phyloP scores from a whole-genome alignment of 2,888 invertebrate species.

The Dasypogon diadema region DNA sequence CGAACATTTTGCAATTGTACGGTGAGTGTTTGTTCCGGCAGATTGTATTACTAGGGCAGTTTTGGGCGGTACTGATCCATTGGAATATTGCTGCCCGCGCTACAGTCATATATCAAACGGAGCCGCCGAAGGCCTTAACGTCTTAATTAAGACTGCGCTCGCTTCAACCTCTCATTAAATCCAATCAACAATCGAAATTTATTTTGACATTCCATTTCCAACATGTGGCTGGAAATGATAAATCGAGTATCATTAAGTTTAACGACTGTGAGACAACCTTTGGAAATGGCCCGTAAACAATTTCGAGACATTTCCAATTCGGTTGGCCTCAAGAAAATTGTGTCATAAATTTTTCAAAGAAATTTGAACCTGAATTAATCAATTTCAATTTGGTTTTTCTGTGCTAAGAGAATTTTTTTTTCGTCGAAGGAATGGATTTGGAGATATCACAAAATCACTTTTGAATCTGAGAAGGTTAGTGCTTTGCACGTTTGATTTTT shows the following conservation, averaged over 20 bases:
- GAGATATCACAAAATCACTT: no score
- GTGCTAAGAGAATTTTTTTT: no score
- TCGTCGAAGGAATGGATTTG: no score
- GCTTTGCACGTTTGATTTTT: no score
- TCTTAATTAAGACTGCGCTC: constrained; percentile 44
- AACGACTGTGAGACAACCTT: constrained; percentile 12
- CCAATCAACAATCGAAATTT: constrained; percentile 48
- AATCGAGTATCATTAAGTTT: constrained; percentile 30
- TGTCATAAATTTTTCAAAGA: constrained; percentile 30
- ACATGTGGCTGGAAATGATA: constrained; percentile 18
- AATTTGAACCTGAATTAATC: neutral
- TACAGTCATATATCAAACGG: constrained; percentile 13
- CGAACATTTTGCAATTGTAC: neutral
- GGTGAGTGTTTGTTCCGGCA: constrained; percentile 43
- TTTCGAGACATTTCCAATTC: constrained; percentile 4
- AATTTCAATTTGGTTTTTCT: no score
- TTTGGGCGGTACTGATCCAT: constrained; percentile 19
- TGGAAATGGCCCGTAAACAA: constrained; percentile 24
- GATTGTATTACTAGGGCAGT: constrained; percentile 37
- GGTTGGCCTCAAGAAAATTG: constrained; percentile 4
- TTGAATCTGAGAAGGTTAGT: no score
- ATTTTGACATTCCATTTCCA: constrained; percentile 13
- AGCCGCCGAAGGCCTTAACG: constrained; percentile 27
- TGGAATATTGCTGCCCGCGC: neutral
- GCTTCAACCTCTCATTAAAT: constrained; percentile 31